phyloP scores from a whole-genome alignment of 1,140 invertebrate species.

The Rhopalosiphum maidis region DNA sequence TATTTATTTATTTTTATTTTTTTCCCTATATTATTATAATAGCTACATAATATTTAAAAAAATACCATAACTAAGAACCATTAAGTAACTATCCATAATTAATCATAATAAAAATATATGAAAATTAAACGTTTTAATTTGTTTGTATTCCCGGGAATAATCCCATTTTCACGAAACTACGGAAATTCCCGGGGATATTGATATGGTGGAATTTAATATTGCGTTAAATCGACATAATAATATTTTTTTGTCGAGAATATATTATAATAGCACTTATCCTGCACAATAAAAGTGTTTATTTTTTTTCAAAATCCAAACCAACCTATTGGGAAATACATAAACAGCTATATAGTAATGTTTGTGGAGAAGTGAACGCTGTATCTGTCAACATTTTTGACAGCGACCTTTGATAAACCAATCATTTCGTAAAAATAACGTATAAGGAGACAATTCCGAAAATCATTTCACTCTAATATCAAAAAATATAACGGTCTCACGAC shows the following conservation, averaged over 20 bases:
- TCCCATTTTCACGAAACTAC: too few species aligned
- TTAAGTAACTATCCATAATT: too few species aligned
- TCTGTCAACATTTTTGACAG: background rate
- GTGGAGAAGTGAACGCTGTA: background rate
- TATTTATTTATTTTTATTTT: too few species aligned
- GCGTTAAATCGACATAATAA: too few species aligned
- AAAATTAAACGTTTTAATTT: too few species aligned
- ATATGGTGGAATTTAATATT: too few species aligned
- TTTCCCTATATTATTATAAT: too few species aligned
- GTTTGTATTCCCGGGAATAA: too few species aligned
- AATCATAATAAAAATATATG: too few species aligned
- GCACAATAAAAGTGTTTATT: background rate
- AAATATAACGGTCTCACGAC: background rate
- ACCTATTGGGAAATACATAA: background rate
- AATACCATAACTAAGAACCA: too few species aligned
- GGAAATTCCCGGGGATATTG: too few species aligned
- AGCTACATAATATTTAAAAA: too few species aligned
- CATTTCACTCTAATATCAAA: background rate
- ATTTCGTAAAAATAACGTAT: background rate
- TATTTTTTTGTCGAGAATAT: background rate
- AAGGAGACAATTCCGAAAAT: background rate
- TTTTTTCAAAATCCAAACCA: background rate
- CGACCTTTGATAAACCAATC: background rate
- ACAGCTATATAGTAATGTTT: background rate
- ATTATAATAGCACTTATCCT: background rate